phyloP scores from a whole-genome alignment of 1,140 invertebrate genomes.

The Heliothis subflexa region DNA sequence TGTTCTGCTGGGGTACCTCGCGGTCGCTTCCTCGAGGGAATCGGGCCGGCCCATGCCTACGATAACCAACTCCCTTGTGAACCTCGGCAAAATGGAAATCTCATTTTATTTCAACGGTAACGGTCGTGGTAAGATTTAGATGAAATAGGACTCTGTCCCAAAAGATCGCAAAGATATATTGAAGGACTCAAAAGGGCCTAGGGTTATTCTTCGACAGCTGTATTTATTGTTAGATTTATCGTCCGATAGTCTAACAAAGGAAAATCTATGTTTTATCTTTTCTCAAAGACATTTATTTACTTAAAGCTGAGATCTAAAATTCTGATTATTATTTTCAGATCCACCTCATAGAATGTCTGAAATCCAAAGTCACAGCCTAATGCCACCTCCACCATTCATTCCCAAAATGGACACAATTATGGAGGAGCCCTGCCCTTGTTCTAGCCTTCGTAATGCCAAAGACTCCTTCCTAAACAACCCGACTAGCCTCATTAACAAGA shows the following conservation, averaged over 20 bases:
- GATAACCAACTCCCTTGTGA: constrained; percentile 73
- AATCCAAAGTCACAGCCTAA: background rate
- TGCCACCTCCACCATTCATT: constrained; percentile 7
- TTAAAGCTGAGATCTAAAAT: no score
- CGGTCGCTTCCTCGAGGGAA: constrained; percentile 50
- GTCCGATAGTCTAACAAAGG: background rate
- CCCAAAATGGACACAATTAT: constrained; percentile 50
- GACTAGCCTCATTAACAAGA: constrained; percentile 67
- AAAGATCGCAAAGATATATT: constrained; percentile 32
- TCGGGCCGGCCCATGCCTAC: constrained; percentile 57
- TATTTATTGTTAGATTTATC: background rate
- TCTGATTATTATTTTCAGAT: constrained; percentile 14
- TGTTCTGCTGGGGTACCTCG: constrained; percentile 44
- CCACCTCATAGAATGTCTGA: background rate
- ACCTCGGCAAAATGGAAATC: constrained; percentile 79
- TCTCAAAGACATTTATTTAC: background rate
- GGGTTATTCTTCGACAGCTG: background rate
- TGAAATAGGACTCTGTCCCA: background rate
- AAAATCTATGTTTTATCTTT: background rate
- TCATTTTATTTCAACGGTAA: constrained; percentile 69
- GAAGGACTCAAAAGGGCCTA: background rate
- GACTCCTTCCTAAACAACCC: constrained; percentile 57
- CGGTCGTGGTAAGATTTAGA: constrained; percentile 62
- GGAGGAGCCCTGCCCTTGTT: constrained; percentile 70
- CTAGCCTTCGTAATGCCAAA: constrained; percentile 55